phyloP scores from a whole-genome alignment of 2,888 invertebrate species.

The Rhopalosiphum nymphaeae region DNA sequence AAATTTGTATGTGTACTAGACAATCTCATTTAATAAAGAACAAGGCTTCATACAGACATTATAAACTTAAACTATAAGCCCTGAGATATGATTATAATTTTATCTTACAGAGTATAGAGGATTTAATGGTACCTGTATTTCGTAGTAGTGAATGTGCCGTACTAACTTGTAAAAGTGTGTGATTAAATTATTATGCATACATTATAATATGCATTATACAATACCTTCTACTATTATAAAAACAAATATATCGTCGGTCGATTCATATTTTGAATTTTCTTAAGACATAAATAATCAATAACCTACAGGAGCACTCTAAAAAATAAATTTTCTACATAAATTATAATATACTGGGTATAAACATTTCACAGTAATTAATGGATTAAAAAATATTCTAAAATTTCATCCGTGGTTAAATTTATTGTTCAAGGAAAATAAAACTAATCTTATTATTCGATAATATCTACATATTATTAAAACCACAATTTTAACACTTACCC shows the following conservation, averaged over 20 bases:
- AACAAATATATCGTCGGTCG: background rate
- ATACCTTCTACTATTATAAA: background rate
- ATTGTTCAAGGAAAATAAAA: background rate
- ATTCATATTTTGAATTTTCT: background rate
- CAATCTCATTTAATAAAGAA: background rate
- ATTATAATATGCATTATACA: background rate
- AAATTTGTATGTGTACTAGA: background rate
- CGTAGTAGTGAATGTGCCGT: background rate
- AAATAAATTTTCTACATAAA: background rate
- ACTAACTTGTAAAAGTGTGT: background rate
- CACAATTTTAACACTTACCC: background rate
- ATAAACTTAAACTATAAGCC: background rate
- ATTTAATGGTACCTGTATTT: constrained; percentile 37
- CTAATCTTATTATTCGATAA: background rate
- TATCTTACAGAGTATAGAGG: background rate
- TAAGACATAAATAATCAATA: background rate
- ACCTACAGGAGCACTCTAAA: background rate
- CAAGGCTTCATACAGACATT: background rate
- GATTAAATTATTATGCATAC: constrained; percentile 1
- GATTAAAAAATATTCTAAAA: background rate
- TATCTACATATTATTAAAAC: background rate
- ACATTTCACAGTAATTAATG: background rate
- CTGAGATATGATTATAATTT: background rate
- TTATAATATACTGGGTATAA: background rate
- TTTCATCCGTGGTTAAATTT: background rate